Evolutionary conservation across 2,797 vertebrate species (phyloP).

Genomic region (Rhinella marina): DNA sequence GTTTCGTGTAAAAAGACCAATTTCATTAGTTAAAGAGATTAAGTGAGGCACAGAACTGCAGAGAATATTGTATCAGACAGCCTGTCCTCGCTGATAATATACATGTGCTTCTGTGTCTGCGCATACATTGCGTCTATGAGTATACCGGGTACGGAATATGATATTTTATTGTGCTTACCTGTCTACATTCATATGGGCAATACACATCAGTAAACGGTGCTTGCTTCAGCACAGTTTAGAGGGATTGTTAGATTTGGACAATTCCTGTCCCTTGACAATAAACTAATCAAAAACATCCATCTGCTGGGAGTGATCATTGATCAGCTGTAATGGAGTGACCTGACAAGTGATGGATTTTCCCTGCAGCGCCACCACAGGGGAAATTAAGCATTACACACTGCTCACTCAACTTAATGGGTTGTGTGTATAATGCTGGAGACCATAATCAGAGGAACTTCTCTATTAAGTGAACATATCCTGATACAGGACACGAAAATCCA

Average conservation of each 20-base stretch:
- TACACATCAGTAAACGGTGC: neutral
- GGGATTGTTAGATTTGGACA: neutral
- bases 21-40: constrained; percentile 56
- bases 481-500: too few relatives aligned
- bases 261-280: neutral
- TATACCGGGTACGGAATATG: neutral
- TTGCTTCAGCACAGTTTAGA: neutral
- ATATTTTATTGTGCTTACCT: neutral
- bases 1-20: constrained; percentile 47
- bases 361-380: neutral
- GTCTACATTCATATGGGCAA: neutral
- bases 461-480: neutral
- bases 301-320: neutral
- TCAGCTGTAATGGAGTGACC: neutral
- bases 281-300: neutral
- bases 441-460: neutral
- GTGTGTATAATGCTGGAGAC: neutral
- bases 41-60: neutral
- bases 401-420: neutral
- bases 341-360: neutral
- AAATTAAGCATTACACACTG: neutral
- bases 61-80: constrained; percentile 32
- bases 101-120: neutral
- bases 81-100: constrained; percentile 13
- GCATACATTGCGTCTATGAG: constrained; percentile 32